Base-by-base conservation (phyloP, 2,888 invertebrate genomes). In the Philereme vetulata region DNA sequence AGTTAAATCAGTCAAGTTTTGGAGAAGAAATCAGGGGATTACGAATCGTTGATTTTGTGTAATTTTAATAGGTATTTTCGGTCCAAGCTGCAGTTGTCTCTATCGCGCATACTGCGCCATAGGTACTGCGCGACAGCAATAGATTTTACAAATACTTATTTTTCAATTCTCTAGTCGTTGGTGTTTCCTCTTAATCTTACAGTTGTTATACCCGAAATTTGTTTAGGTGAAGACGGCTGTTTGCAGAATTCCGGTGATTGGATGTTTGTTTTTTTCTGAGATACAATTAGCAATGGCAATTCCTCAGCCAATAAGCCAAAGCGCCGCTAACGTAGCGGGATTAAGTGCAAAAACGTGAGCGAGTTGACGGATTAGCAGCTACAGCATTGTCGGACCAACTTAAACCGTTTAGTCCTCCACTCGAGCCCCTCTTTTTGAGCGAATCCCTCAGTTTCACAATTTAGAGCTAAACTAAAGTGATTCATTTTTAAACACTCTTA, bases 361-460 rank as follows among this genome's bases (percentile, higher is more conserved):
- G 69, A 74, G 73, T 76, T 77, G 75, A 73, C 73, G 75, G 72
- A 78, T 80, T 78, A 80, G 67, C 43, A 69, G 71, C 66, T 68
- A 63, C 71, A 62, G 66, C 67, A 60, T 67, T 72, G 72, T 71
- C 71, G 58, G 62, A 60, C 58, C 56, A 64, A 69, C 67, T 72
- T 70, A 60, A 73, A 66, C 64, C 63, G 59, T 61, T 67, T 66
- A 65, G 56, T 58, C 56, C 63, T 60, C 47, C 49, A 53, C 45
- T 56, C 55, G 36, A 51, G n/a, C 36, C 44, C 40, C 35, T 53
- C 59, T 58, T 62, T 57, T 56, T 53, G 35, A 52, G 35, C 10
- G 55, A 56, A 35, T 35, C 55, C 9, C 49, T 56, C 7, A 53
- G 54, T 54, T 54, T 54, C 33, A 45, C 35, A 43, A 43, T 47